Conservation (phyloP, 2,888 invertebrate species). For the Drosophila cognata region DNA sequence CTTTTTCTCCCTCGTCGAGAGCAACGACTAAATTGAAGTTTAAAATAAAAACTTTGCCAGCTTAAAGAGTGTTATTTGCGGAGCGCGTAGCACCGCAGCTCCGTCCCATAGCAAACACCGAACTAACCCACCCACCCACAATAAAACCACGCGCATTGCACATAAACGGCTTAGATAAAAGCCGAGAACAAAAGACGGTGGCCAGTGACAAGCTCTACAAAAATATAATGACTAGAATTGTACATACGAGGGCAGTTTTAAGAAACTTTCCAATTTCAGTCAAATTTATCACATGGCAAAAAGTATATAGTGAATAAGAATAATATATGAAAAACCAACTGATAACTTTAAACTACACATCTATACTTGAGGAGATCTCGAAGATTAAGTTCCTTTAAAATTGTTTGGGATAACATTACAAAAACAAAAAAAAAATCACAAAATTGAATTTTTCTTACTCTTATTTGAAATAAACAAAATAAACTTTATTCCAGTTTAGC, state of each 20-base stretch:
- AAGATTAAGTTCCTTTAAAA: background rate
- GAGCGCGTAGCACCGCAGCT: constrained; percentile 45
- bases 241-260: constrained; percentile 40
- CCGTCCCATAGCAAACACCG: constrained; percentile 30
- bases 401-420: background rate
- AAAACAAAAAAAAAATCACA: background rate
- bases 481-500: background rate
- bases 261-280: background rate
- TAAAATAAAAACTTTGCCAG: constrained; percentile 78
- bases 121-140: constrained; percentile 1
- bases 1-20: constrained; percentile 9
- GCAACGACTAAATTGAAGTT: constrained; percentile 74
- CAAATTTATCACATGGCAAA: background rate
- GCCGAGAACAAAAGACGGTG: constrained; percentile 73
- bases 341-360: background rate
- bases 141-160: constrained; percentile 47
- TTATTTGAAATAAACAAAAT: background rate
- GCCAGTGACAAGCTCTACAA: constrained; percentile 65
- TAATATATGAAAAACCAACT: background rate
- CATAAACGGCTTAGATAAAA: constrained; percentile 77
- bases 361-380: background rate
- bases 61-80: constrained; percentile 75
- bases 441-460: background rate
- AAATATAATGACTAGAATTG: constrained; percentile 70
- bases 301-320: background rate